Percentiles rank a stretch among this genome's conserved stretches.
phyloP scores from a whole-genome alignment of 1,140 invertebrate genomes.

The Melitaea cinxia region DNA sequence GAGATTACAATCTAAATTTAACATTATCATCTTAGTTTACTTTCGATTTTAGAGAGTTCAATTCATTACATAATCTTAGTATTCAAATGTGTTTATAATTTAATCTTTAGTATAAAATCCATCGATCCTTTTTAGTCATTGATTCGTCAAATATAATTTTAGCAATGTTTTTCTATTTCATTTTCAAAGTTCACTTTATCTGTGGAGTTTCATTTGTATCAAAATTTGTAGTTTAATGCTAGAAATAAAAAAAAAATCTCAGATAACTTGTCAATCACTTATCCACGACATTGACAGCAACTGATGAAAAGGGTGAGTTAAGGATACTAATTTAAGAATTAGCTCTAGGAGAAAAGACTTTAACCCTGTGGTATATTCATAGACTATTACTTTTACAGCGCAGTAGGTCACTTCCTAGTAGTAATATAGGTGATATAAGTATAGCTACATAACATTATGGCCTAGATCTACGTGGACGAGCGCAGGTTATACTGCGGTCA shows the following conservation, averaged over 20 bases:
- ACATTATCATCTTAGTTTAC: neutral
- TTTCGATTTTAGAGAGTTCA: slow-evolving; percentile 8
- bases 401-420: slow-evolving; percentile 2
- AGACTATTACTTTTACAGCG: neutral
- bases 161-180: too few species aligned
- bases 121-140: neutral
- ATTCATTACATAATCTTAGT: neutral
- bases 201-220: too few species aligned
- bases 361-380: too few species aligned
- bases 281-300: too few species aligned
- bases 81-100: neutral
- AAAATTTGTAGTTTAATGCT: too few species aligned
- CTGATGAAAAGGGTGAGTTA: too few species aligned
- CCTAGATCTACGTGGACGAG: neutral
- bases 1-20: neutral
- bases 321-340: too few species aligned
- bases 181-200: too few species aligned
- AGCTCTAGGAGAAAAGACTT: too few species aligned
- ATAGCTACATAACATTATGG: neutral
- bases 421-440: neutral
- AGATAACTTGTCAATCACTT: too few species aligned
- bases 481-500: slow-evolving; percentile 3
- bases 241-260: too few species aligned
- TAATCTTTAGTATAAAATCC: neutral
- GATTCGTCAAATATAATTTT: neutral